These are phyloP conservation scores for Ctenoplectra terminalis DNA, from an alignment of 1,140 invertebrate genomes.

Conservation along the genomic window DNA sequence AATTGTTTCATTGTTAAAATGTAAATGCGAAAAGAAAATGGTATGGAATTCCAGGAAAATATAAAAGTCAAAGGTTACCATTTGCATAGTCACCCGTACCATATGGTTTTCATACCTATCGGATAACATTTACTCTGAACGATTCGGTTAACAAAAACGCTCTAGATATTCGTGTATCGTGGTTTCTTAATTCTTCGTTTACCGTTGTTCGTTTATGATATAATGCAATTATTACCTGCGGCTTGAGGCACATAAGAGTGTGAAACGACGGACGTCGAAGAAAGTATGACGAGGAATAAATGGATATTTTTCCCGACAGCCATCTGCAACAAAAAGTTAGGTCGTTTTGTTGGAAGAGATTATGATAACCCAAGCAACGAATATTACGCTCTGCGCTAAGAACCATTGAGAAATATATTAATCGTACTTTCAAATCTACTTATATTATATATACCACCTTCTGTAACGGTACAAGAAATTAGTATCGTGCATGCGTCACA, in stretches of 20 bases:
- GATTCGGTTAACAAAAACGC: too few species aligned
- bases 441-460: conserved; percentile 23
- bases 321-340: conserved; percentile 72
- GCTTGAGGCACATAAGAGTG: conserved; percentile 56
- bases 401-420: conserved; percentile 7
- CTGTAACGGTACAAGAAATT: conserved; percentile 60
- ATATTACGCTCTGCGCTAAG: neutral
- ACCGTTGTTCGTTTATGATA: neutral
- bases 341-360: neutral
- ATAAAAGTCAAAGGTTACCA: conserved; percentile 1
- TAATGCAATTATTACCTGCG: conserved; percentile 66
- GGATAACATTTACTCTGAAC: neutral
- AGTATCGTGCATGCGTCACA: conserved; percentile 1
- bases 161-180: neutral
- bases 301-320: conserved; percentile 73
- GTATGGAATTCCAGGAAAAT: neutral
- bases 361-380: neutral
- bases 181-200: neutral
- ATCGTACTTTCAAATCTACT: conserved; percentile 44
- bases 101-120: neutral
- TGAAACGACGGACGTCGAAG: conserved; percentile 73
- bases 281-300: conserved; percentile 74
- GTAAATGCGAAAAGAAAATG: neutral
- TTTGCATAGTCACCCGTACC: neutral
- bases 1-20: neutral